Percentiles rank a stretch among this genome's conserved stretches.
Conservation (phyloP, 1,140 invertebrate species). For the Achatina immaculata region DNA sequence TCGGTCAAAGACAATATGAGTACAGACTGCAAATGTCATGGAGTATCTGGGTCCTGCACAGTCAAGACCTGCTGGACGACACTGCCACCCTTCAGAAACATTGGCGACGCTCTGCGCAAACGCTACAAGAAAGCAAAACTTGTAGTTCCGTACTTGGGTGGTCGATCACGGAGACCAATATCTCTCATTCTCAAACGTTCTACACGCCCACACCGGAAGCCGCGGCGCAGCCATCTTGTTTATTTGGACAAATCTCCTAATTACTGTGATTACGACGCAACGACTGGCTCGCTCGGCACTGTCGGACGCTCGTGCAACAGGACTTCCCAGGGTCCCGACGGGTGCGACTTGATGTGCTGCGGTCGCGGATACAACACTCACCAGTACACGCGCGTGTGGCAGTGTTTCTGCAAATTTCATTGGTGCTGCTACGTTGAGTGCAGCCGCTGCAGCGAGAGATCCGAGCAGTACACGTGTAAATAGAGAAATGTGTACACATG, state of each 20-base stretch:
- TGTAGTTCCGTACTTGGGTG: conserved; percentile 74
- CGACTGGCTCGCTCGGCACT: conserved; percentile 69
- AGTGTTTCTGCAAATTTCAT: conserved; percentile 74
- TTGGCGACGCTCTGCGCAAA: conserved; percentile 85
- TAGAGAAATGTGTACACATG: too few relatives aligned
- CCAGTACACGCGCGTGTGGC: conserved; percentile 67
- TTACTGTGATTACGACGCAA: conserved; percentile 88
- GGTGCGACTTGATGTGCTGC: conserved; percentile 75
- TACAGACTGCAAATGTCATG: conserved; percentile 90
- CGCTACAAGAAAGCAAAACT: conserved; percentile 86
- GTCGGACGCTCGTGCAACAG: conserved; percentile 71
- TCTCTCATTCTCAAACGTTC: conserved; percentile 78
- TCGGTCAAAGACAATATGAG: conserved; percentile 68
- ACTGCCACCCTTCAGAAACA: conserved; percentile 85
- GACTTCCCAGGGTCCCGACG: conserved; percentile 68
- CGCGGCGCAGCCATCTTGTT: conserved; percentile 81
- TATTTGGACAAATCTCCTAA: conserved; percentile 91
- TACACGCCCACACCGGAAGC: conserved; percentile 69
- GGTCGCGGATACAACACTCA: conserved; percentile 74
- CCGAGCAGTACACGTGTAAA: conserved; percentile 72
- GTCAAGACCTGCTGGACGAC: conserved; percentile 96
- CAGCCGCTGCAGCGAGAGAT: conserved; percentile 69
- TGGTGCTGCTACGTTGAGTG: conserved; percentile 74
- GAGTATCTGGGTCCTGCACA: conserved; percentile 94
- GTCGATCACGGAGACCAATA: conserved; percentile 61